Percentiles rank a stretch among this genome's conserved stretches.
Evolutionary conservation across 2,113 vertebrate genomes (phyloP).

Genomic region (Heteronetta atricapilla): DNA sequence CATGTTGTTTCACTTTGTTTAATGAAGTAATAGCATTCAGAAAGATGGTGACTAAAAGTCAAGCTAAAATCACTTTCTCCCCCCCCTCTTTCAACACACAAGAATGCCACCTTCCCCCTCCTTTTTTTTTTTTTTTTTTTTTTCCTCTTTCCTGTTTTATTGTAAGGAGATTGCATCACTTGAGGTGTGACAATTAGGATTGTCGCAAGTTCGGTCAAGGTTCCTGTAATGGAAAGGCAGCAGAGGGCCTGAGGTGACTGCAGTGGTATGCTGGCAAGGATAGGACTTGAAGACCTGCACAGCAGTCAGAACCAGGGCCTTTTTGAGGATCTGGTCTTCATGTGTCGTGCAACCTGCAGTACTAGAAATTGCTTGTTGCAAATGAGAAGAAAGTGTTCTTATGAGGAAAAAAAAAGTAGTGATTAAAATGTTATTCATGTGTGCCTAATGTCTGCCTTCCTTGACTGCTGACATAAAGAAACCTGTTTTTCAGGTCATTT

Average conservation of each 20-base stretch:
- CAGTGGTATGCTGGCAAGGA: neutral
- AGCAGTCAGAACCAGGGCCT: neutral
- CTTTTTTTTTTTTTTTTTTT: too few species aligned
- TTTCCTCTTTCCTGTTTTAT: neutral
- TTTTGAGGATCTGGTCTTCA: neutral
- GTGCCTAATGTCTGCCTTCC: constrained; percentile 57
- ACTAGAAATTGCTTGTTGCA: constrained; percentile 54
- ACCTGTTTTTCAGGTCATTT: constrained; percentile 80
- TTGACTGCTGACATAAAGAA: constrained; percentile 65
- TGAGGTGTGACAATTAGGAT: neutral
- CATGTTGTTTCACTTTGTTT: constrained; percentile 39
- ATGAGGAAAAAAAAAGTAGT: constrained; percentile 30
- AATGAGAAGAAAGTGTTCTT: constrained; percentile 59
- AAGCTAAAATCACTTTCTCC: constrained; percentile 25
- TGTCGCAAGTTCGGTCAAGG: neutral
- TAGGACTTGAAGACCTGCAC: neutral
- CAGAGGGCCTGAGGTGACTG: neutral
- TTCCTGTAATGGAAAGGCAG: neutral
- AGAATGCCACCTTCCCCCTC: neutral
- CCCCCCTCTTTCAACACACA: neutral
- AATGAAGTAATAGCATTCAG: constrained; percentile 58
- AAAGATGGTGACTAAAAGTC: constrained; percentile 21
- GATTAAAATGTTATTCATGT: constrained; percentile 63
- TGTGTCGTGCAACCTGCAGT: constrained; percentile 42
- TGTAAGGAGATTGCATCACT: neutral